Evolutionary conservation across 2,113 vertebrate species (phyloP).

Genomic region (Saguinus imperator): DNA sequence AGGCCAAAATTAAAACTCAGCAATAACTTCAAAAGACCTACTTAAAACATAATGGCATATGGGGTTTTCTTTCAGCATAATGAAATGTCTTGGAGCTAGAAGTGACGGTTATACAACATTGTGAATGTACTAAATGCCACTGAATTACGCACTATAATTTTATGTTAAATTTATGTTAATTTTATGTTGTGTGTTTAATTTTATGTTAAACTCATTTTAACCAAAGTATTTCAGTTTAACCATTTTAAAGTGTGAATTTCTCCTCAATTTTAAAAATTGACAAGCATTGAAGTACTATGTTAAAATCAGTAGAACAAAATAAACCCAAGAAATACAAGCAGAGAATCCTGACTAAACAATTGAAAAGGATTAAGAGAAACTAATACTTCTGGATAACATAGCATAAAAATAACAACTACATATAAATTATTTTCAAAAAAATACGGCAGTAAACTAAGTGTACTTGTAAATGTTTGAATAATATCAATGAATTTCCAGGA

Average conservation of each 20-base stretch:
- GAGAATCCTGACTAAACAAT: neutral
- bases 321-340: neutral
- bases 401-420: neutral
- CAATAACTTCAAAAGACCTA: neutral
- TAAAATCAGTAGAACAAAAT: neutral
- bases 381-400: neutral
- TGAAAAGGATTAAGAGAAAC: slow-evolving; percentile 9
- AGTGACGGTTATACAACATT: neutral
- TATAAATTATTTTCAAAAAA: slow-evolving; percentile 1
- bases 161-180: neutral
- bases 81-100: neutral
- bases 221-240: neutral
- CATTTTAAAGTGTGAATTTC: slow-evolving; percentile 12
- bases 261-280: neutral
- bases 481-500: neutral
- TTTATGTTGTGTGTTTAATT: neutral
- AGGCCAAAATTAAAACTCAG: slow-evolving; percentile 12
- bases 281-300: neutral
- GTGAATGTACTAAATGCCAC: neutral
- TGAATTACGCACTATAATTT: neutral
- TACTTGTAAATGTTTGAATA: slow-evolving; percentile 18
- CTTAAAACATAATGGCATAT: neutral
- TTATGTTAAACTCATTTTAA: slow-evolving; percentile 19
- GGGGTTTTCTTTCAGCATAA: neutral
- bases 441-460: neutral